Evolutionary conservation across 2,113 vertebrate species (phyloP).

Genomic region (Scophthalmus maximus): DNA sequence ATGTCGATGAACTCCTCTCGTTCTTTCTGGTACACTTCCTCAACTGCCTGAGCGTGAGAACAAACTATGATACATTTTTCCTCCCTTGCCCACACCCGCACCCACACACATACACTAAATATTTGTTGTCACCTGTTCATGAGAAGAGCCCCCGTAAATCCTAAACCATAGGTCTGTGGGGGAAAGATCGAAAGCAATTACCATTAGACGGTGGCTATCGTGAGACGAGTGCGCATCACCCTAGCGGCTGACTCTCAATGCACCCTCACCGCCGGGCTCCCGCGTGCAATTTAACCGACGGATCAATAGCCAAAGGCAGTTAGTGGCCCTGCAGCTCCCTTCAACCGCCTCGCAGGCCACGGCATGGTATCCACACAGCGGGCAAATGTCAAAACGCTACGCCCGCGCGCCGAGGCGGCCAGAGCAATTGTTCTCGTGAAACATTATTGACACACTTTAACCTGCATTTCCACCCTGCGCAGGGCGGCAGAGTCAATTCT

Average conservation of each 20-base stretch:
- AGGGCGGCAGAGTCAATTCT: slow-evolving; percentile 87
- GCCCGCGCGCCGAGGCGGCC: slow-evolving; percentile 82
- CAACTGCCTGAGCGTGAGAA: slow-evolving; percentile 28
- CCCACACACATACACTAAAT: slow-evolving; percentile 77
- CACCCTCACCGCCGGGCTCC: slow-evolving; percentile 73
- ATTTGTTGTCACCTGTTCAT: slow-evolving; percentile 92
- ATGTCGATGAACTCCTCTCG: slow-evolving; percentile 42
- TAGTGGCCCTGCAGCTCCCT: slow-evolving; percentile 85
- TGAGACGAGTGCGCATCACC: slow-evolving; percentile 86
- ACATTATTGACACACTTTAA: slow-evolving; percentile 98
- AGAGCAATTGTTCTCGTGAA: slow-evolving; percentile 96
- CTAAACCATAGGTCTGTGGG: slow-evolving; percentile 88
- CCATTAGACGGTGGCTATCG: slow-evolving; percentile 89
- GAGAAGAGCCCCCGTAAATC: slow-evolving; percentile 87
- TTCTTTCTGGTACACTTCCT: slow-evolving; percentile 35
- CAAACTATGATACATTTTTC: slow-evolving; percentile 82
- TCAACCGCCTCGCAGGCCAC: slow-evolving; percentile 88
- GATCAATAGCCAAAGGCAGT: slow-evolving; percentile 94
- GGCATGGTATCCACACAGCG: slow-evolving; percentile 52
- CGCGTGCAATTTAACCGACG: slow-evolving; percentile 94
- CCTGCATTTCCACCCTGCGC: slow-evolving; percentile 87
- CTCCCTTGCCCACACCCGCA: slow-evolving; percentile 59
- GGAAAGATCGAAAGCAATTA: slow-evolving; percentile 98
- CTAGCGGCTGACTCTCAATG: slow-evolving; percentile 88
- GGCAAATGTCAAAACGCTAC: slow-evolving; percentile 92